Evolutionary conservation across 2,888 invertebrate species (phyloP).

Genomic region (Clitarchus hookeri): DNA sequence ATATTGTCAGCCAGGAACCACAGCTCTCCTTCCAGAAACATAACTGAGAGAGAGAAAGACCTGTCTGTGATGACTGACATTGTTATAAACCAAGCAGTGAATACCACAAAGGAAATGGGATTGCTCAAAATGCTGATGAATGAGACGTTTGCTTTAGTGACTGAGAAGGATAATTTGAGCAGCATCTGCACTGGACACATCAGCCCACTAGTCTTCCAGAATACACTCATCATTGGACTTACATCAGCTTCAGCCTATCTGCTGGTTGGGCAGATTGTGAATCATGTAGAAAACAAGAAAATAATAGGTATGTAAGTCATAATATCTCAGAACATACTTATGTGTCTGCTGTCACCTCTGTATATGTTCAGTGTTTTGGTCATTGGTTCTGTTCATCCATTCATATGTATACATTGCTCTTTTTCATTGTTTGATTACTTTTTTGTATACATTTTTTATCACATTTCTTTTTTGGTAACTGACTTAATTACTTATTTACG

Average conservation of each 20-base stretch:
- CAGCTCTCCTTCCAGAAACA: not conserved
- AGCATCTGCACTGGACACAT: slow-evolving; percentile 29
- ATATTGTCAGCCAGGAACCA: slow-evolving; percentile 24
- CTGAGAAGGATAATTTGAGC: not conserved
- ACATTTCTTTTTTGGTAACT: not conserved
- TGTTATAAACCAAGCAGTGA: not conserved
- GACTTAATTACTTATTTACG: no score
- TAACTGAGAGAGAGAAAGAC: not conserved
- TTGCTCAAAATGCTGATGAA: not conserved
- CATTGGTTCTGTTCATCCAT: no score
- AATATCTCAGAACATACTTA: no score
- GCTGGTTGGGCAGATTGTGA: slow-evolving; percentile 37
- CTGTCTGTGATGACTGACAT: not conserved
- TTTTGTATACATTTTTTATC: no score
- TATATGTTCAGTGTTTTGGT: no score
- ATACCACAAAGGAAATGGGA: not conserved
- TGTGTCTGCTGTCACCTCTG: no score
- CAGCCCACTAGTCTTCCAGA: slow-evolving; percentile 37
- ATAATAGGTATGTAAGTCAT: slow-evolving; percentile 34
- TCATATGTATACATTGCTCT: no score
- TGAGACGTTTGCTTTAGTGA: not conserved
- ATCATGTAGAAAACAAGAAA: slow-evolving; percentile 38
- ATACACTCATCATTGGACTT: slow-evolving; percentile 39
- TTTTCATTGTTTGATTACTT: no score
- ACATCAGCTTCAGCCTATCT: slow-evolving; percentile 36